Evolutionary conservation across 2,113 vertebrate genomes (phyloP), one percentile per base, ranked within the genome.

Genomic region (Antigone vipio): DNA sequence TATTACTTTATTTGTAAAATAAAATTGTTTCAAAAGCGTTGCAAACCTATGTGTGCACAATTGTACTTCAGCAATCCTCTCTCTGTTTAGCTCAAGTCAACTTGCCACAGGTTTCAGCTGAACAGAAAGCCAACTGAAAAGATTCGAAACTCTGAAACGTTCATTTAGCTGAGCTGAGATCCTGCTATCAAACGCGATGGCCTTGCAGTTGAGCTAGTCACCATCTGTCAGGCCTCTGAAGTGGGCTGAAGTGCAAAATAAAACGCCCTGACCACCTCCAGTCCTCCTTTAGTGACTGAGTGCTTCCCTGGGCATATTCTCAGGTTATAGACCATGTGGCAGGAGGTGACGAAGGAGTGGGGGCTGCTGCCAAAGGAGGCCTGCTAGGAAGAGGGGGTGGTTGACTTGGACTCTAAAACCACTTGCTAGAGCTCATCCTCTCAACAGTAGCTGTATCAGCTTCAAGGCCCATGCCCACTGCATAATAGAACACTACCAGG

Each of bases 401-500:
- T 32, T 76, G 76, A 38, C 42, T 12, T 44, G 35, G 32, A 4
- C 27, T 56, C 79, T 75, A 11, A 68, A 79, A 56, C 23, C 6
- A 0, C 60, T 85, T 1, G 0, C 12, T 62, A 55, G 42, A 60
- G 15, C 30, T 75, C 49, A 59, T 34, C 22, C 3, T 49, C 26
- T 86, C 44, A 53, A 16, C 26, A 56, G 6, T 0, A 55, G 27
- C 29, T 91, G 17, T 34, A 40, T 34, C 81, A 67, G 21, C 30
- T 59, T 62, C 78, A 47, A 68, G 18, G 21, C 9, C 23, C 1
- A 27, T 42, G 59, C 45, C 38, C 26, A 3, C 29, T 63, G 10
- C 4, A 0, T 32, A 53, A 75, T 29, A 67, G 19, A 74, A 59
- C 23, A 24, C 23, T 64, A 55, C 12, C 0, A 5, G 23, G 34